A percentile compares a stretch with the other conserved stretches of the same genome.
Evolutionary conservation across 2,113 vertebrate genomes (phyloP).

Genomic region (Cephalopholis sonnerati): DNA sequence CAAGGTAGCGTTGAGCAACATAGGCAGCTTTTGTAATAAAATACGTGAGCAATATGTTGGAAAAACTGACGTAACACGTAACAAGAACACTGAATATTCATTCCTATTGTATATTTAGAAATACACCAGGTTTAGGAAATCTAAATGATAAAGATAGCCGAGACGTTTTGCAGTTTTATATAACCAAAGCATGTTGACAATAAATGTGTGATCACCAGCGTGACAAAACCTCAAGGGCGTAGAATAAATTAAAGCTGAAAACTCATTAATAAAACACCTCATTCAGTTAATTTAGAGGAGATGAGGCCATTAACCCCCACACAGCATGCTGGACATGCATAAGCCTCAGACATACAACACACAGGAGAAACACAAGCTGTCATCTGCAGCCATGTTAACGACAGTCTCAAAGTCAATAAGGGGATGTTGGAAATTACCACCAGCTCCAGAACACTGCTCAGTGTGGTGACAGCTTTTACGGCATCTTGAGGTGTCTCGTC

Average conservation of each 20-base stretch:
- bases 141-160: neutral
- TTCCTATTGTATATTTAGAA: neutral
- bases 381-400: slow-evolving; percentile 21
- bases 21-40: neutral
- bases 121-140: neutral
- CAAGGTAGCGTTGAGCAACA: neutral
- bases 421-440: slow-evolving; percentile 46
- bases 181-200: neutral
- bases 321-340: neutral
- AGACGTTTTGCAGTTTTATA: neutral
- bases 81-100: neutral
- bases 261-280: slow-evolving; percentile 22
- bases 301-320: slow-evolving; percentile 7
- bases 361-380: slow-evolving; percentile 21
- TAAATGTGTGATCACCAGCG: neutral
- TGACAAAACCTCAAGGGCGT: slow-evolving; percentile 7
- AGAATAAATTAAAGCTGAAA: slow-evolving; percentile 9
- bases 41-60: neutral
- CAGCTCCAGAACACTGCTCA: neutral
- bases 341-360: slow-evolving; percentile 4
- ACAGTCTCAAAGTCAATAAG: slow-evolving; percentile 46
- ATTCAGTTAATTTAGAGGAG: neutral
- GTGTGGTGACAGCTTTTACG: slow-evolving; percentile 37
- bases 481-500: neutral
- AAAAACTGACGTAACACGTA: neutral